Evolutionary conservation across 1,140 invertebrate species (phyloP), one percentile per base, ranked within the genome.

Genomic region (Hydropsyche tenuis): DNA sequence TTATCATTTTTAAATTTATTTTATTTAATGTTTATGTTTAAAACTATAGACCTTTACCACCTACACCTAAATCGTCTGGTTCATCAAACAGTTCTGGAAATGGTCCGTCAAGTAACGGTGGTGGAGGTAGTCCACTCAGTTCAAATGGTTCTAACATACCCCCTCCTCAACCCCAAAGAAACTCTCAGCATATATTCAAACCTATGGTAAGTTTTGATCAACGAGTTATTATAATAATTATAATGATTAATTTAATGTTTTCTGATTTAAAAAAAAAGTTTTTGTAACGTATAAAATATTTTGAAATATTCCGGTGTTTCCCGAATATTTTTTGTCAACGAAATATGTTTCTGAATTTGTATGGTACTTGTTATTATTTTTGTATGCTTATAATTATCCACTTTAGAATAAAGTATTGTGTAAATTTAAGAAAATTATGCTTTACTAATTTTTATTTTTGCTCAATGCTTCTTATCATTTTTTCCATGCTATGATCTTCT

Each of bases 101-200:
- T 48, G 75, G 75, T 5, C 75, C 73, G 0, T 85, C 84, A 62
- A 85, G 84, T 78, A 85, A 84, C 71, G 84, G 84, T 66, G 79
- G 80, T 66, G 81, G 82, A 37, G 81, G 82, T 60, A 81, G 81
- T 53, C 82, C 83, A 1, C 80, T 79, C 23, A 82, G 79, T 25
- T 75, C 76, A 0, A 75, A 75, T 23, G 71, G 72, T 9, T 83
- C 84, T 22, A 82, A 83, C 1, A 80, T 82, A 53, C 81, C 87
- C 14, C 87, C 86, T 48, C 89, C 89, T 76, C 91, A 91, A 78
- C 89, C 89, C 78, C 92, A 93, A 80, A 89, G 93, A 46, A 91
- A 90, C 81, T 91, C 91, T 18, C 88, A 90, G 79, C 91, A 93
- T 80, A 89, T 93, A 78, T 94, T 94, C 82, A 94, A 94, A 82